Conservation (phyloP, 2,888 invertebrate species). For the Yponomeuta malinellus region DNA sequence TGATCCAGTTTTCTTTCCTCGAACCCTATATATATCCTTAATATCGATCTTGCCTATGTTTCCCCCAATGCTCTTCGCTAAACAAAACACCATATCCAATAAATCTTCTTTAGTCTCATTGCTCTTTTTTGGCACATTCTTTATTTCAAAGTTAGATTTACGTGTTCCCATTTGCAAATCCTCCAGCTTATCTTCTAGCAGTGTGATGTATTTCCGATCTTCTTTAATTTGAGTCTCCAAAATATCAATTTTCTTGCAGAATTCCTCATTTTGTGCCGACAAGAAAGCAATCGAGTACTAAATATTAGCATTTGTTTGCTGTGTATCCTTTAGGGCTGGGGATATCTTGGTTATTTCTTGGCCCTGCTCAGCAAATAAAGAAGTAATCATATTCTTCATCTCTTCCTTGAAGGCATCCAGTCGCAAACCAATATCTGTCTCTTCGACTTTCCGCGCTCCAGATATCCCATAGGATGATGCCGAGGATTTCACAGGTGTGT, state of each 20-base stretch:
- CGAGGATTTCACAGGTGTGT: too few species aligned
- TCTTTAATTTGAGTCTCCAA: constrained; percentile 9
- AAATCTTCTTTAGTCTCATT: constrained; percentile 22
- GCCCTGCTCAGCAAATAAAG: neutral
- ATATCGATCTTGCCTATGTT: too few species aligned
- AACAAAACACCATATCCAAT: constrained; percentile 17
- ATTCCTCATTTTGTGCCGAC: constrained; percentile 20
- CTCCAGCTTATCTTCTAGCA: constrained; percentile 21
- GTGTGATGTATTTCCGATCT: constrained; percentile 12
- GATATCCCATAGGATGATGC: too few species aligned
- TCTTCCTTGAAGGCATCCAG: constrained; percentile 10
- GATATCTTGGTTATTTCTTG: constrained; percentile 2
- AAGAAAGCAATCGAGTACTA: constrained; percentile 18
- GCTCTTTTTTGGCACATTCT: constrained; percentile 21
- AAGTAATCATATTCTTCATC: constrained; percentile 1
- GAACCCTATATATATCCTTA: too few species aligned
- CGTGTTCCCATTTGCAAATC: constrained; percentile 19
- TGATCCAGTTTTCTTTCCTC: too few species aligned
- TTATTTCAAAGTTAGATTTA: constrained; percentile 22
- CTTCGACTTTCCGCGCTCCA: too few species aligned
- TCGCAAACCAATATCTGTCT: neutral
- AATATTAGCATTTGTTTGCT: constrained; percentile 16
- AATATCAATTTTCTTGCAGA: constrained; percentile 17
- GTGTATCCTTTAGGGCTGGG: constrained; percentile 14
- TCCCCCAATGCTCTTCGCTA: too few species aligned